Base-by-base conservation (phyloP, 2,797 vertebrate species). In the Fistularia commersonii region DNA sequence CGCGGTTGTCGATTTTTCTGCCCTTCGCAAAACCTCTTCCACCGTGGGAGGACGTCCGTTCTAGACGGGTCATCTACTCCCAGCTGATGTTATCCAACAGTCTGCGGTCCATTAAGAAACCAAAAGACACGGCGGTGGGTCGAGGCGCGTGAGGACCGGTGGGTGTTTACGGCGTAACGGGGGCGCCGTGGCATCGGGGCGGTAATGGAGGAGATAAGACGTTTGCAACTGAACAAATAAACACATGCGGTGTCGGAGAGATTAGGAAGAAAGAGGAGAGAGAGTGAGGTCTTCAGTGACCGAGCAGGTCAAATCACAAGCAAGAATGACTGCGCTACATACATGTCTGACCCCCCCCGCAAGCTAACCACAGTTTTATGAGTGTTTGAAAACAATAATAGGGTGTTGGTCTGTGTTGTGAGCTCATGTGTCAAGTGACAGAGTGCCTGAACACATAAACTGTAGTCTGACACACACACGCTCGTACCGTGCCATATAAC, bases 141-240 rank as follows among this genome's bases (percentile, higher is more conserved):
- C 9, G 41, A 11, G 8, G 59, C 14, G 51, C 68, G 51, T 56
- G 54, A 66, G 50, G 71, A 45, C 38, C 60, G 52, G 54, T 66
- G 61, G 50, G 74, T 64, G 69, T 72, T 71, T 66, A 74, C 58
- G 58, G 69, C 48, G 47, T 72, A 68, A 72, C 60, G 57, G 69
- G 42, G 52, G 63, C 1, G 34, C 57, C 52, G 45, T 69, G 34
- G 44, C 64, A 58, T 76, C 64, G 39, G 74, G 58, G 45, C 48
- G 48, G 58, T 54, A 77, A 66, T 66, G 69, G 63, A 57, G 72
- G 54, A 72, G 74, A 78, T 81, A 76, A 77, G 69, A 41, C 8
- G 36, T 67, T 61, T 61, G 66, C 74, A 66, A 60, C 66, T 55
- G 69, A 77, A 59, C 56, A 77, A 79, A 84, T 68, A 80, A 84